These are phyloP conservation scores for Leptinotarsa haldemani DNA, from an alignment of 2,888 invertebrate species.

Conservation along the genomic window DNA sequence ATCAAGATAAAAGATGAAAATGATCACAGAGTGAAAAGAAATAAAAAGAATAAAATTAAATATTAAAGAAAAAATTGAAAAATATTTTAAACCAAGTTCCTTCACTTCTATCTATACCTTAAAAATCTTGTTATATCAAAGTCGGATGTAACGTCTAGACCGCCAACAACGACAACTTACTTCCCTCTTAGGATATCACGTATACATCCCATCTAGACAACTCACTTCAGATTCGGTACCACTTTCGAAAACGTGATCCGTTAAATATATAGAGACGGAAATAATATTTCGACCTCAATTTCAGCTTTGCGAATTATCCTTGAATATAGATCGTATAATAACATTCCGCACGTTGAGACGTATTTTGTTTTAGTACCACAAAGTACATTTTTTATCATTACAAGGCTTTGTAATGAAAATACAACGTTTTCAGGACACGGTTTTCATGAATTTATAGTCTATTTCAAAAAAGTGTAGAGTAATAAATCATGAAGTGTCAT, in stretches of 20 bases:
- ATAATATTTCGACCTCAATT: constrained; percentile 14
- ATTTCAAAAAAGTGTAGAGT: no score
- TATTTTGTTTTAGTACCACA: background rate
- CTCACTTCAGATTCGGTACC: constrained; percentile 18
- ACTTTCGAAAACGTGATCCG: constrained; percentile 18
- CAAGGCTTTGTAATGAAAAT: no score
- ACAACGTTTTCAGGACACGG: no score
- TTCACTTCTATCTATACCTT: background rate
- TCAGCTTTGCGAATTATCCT: background rate
- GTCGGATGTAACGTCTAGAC: constrained; percentile 1
- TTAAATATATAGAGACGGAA: constrained; percentile 5
- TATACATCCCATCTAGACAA: constrained; percentile 1
- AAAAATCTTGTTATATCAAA: background rate
- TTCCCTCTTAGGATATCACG: constrained; percentile 18
- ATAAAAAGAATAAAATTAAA: no score
- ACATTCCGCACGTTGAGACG: background rate
- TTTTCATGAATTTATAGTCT: no score
- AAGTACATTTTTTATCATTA: no score
- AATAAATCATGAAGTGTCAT: no score
- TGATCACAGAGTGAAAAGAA: no score
- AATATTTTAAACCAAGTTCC: background rate
- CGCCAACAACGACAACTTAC: constrained; percentile 1
- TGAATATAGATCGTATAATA: background rate
- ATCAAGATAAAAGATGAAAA: no score
- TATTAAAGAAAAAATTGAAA: no score